Evolutionary conservation across 1,140 invertebrate species (phyloP).

Genomic region (Gonioctena quinquepunctata): DNA sequence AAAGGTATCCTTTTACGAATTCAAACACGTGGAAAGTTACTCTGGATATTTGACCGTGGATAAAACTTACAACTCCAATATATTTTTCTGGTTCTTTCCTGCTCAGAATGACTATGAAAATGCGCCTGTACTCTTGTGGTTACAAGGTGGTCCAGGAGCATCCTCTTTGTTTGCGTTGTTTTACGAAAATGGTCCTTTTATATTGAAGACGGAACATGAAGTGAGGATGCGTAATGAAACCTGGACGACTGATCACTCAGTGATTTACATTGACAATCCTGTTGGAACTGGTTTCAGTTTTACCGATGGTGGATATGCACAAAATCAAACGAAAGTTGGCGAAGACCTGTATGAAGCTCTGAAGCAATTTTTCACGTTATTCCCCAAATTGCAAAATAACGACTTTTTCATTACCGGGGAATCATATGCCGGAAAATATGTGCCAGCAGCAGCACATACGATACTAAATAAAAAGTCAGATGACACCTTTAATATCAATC

Average conservation of each 20-base stretch:
- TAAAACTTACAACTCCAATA: slow-evolving; percentile 65
- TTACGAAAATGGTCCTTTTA: slow-evolving; percentile 69
- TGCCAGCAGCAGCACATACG: slow-evolving; percentile 74
- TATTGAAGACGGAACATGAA: slow-evolving; percentile 52
- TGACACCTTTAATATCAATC: slow-evolving; percentile 66
- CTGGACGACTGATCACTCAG: slow-evolving; percentile 61
- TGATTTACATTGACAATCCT: slow-evolving; percentile 86
- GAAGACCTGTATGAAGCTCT: slow-evolving; percentile 68
- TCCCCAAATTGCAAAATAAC: slow-evolving; percentile 68
- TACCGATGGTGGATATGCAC: slow-evolving; percentile 67
- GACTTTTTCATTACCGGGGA: slow-evolving; percentile 80
- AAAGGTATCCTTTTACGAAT: slow-evolving; percentile 22
- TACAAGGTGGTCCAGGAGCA: slow-evolving; percentile 76
- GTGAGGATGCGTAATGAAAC: slow-evolving; percentile 63
- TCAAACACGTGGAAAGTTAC: slow-evolving; percentile 53
- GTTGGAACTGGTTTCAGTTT: slow-evolving; percentile 82
- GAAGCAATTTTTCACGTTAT: slow-evolving; percentile 74
- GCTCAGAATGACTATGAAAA: slow-evolving; percentile 56
- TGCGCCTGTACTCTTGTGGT: slow-evolving; percentile 72
- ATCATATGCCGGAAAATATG: slow-evolving; percentile 84
- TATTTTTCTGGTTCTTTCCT: slow-evolving; percentile 81
- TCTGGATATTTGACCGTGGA: slow-evolving; percentile 76
- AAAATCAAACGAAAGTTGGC: slow-evolving; percentile 68
- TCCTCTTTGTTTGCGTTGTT: slow-evolving; percentile 74
- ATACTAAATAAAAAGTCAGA: slow-evolving; percentile 70